Percentiles rank a stretch among this genome's conserved stretches.
phyloP scores from a whole-genome alignment of 2,797 vertebrate genomes.

The Crenichthys baileyi region DNA sequence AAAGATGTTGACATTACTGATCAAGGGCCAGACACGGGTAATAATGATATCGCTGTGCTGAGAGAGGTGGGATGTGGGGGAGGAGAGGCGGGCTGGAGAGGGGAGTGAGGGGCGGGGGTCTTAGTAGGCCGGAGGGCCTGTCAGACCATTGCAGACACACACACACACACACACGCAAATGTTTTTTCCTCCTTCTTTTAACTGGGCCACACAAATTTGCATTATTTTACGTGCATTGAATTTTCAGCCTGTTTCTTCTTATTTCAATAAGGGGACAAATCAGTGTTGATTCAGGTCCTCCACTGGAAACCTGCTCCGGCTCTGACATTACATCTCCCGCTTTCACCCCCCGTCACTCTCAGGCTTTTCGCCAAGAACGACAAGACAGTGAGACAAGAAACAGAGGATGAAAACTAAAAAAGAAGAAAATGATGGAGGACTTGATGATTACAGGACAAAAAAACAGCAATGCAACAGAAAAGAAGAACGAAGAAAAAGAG shows the following conservation, averaged over 20 bases:
- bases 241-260: constrained; percentile 78
- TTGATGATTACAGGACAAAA: constrained; percentile 34
- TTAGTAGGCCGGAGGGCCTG: constrained; percentile 79
- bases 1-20: constrained; percentile 99
- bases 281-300: constrained; percentile 74
- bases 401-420: constrained; percentile 45
- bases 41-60: constrained; percentile 92
- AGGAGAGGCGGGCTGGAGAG: constrained; percentile 65
- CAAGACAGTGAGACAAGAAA: constrained; percentile 32
- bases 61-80: constrained; percentile 71
- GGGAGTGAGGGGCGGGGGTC: constrained; percentile 60
- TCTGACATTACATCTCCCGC: constrained; percentile 77
- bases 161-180: constrained; percentile 15
- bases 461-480: constrained; percentile 2
- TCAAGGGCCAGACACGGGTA: constrained; percentile 97
- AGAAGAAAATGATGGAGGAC: constrained; percentile 51
- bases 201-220: constrained; percentile 74
- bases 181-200: constrained; percentile 32
- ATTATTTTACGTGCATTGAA: constrained; percentile 81
- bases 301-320: constrained; percentile 63
- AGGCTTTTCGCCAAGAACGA: constrained; percentile 58
- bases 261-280: constrained; percentile 84
- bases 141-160: constrained; percentile 69
- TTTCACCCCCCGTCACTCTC: constrained; percentile 72
- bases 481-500: constrained; percentile 6